Conservation (phyloP, 2,113 vertebrate genomes). For the Tamias sibiricus region DNA sequence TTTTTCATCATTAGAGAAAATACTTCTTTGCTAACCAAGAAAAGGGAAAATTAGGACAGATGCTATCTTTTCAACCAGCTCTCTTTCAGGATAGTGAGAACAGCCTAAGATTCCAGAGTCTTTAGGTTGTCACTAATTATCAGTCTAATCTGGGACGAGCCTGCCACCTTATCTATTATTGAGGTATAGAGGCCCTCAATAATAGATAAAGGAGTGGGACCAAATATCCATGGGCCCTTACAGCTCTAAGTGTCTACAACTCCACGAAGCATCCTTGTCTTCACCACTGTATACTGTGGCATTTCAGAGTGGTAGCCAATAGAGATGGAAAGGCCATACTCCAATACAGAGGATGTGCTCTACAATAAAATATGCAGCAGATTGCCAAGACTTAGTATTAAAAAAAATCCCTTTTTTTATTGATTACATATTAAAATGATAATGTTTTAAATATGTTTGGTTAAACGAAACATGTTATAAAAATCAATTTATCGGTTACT, state of each 20-base stretch:
- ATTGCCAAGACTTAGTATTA: neutral
- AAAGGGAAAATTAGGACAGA: constrained; percentile 49
- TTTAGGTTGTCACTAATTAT: constrained; percentile 31
- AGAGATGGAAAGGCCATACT: neutral
- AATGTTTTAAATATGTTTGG: neutral
- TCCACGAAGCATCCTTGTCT: neutral
- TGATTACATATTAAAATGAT: neutral
- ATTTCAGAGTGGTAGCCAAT: neutral
- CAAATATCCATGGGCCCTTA: neutral
- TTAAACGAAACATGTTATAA: neutral
- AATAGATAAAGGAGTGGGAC: neutral
- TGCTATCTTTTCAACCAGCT: constrained; percentile 13
- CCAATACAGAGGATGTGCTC: neutral
- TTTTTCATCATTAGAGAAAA: constrained; percentile 18
- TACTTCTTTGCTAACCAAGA: constrained; percentile 41
- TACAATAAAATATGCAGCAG: neutral
- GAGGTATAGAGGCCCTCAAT: no score
- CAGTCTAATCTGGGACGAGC: neutral
- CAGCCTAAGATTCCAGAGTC: neutral
- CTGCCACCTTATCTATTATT: no score
- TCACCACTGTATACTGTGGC: neutral
- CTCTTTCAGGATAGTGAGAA: constrained; percentile 24
- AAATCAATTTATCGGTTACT: neutral
- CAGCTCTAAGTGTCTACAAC: neutral
- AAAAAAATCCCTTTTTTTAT: neutral